Evolutionary conservation across 2,797 vertebrate genomes (phyloP), one percentile per base, ranked within the genome.

Genomic region (Pogoniulus pusillus): DNA sequence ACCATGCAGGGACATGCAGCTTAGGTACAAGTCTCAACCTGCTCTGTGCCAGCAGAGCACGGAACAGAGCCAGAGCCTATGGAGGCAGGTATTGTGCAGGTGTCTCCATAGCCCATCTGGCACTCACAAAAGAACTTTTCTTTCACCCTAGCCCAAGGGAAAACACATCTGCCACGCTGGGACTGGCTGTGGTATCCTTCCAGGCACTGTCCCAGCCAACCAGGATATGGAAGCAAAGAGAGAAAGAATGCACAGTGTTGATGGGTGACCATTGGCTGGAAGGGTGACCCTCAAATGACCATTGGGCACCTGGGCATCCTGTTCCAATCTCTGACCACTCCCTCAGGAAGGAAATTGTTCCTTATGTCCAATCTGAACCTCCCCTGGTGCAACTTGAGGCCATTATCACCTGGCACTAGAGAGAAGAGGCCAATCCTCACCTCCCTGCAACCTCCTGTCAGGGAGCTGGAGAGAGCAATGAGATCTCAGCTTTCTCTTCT

Each of bases 101-200:
- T 18, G 32, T 76, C 88, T 76, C 90, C 87, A 2, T 32, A 64
- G 47, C 68, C 73, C 90, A 96, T 76, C 90, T 87, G 93, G 47
- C 71, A 9, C 55, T 68, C 51, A 55, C 75, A 68, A 49, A 43
- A 91, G 2, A 73, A 41, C 27, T 37, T 37, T 30, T 78, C 23
- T n/a, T 39, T 22, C 62, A 4, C 59, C 57, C 16, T 7, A 35
- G 82, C 92, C 90, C 7, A 0, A 47, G 79, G 86, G 66, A 58
- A 65, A 68, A 63, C 19, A 12, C 55, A 34, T 65, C 63, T 78
- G 49, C 64, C 22, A 34, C 55, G 32, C 26, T 20, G 37, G 41
- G 53, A 16, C 43, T 39, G 59, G 30, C 23, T 60, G n/a, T 4
- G 20, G 49, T 63, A 57, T 41, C 29, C n/a, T 54, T 20, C 39